Percentiles rank a stretch among this genome's conserved stretches.
Evolutionary conservation across 2,888 invertebrate species (phyloP).

Genomic region (Oligia latruncula): DNA sequence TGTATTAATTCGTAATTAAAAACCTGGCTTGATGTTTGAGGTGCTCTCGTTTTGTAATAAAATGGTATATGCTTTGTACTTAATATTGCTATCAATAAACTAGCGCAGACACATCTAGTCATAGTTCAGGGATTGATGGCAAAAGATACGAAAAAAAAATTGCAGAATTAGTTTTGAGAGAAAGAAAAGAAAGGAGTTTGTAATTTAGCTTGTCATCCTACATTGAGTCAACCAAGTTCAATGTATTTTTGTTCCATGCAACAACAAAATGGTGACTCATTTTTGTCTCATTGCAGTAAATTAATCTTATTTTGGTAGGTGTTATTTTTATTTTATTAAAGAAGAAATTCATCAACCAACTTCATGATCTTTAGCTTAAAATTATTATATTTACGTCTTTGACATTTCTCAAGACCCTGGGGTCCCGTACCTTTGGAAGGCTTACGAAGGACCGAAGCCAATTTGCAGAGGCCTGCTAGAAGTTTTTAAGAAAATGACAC

Average conservation of each 20-base stretch:
- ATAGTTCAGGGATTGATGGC: neutral
- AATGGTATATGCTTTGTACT: neutral
- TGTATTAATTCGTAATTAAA: neutral
- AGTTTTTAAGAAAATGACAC: too few relatives aligned
- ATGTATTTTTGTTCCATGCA: conserved; percentile 24
- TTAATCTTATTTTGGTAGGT: conserved; percentile 9
- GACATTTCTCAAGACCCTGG: neutral
- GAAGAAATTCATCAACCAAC: neutral
- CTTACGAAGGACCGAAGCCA: neutral
- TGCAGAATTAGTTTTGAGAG: neutral
- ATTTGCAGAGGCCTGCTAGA: neutral
- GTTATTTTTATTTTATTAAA: neutral
- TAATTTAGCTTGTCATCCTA: conserved; percentile 22
- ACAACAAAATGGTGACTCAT: conserved; percentile 9
- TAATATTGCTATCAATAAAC: neutral
- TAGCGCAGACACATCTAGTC: neutral
- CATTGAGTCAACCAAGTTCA: conserved; percentile 9
- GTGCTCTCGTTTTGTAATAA: neutral
- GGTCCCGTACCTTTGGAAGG: neutral
- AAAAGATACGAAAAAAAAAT: neutral
- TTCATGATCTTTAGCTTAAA: neutral
- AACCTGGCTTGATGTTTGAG: neutral
- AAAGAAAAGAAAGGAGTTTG: neutral
- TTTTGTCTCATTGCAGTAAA: neutral
- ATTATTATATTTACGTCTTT: neutral